Base-by-base conservation (phyloP, 64 coral and sea anemone genomes). In the Stichodactyla helianthus region DNA sequence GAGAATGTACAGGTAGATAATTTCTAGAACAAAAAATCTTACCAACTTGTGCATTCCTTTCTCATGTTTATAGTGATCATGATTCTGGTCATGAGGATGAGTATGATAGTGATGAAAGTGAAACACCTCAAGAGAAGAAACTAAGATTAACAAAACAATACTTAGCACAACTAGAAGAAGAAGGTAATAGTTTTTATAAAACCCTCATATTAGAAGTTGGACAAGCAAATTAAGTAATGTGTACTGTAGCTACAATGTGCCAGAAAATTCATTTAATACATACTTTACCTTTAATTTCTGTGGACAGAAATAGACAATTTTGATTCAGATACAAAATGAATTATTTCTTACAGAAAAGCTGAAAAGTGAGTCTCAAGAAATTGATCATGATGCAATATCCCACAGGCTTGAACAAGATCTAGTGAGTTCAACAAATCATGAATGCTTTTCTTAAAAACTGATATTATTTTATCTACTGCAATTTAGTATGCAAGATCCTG, bases 371-470 rank as follows among this genome's bases (percentile, higher is more conserved):
- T 90, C 88, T 12, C 68, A 79, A 58, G 86, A 86, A 9, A 77
- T 91, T 56, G 90, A 94, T 71, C 93, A 93, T 93, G 97, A 99
- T 95, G 97, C 90, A 55, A 92, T 99, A 87, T 93, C 90, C 84
- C 93, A 99, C 88, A 92, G 97, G 84, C 91, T 99, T 15, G 89
- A 99, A 80, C 90, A 99, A 80, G 93, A 99, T 89, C 87, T 94
- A 58, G 96, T 98, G 60, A 92, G 95, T 93, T 71, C 15, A 82
- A 16, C 10, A 51, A 54, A 54, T 55, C 70, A 23, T 16, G 70
- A 13, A 10, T 50, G 9, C 7, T 79, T n/a, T 79, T 15, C 26
- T 50, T 50, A 79, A 14, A 11, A 50, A 50, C 11, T 79, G 31
- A 50, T 79, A 28, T 79, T 50, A 54, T 79, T 7, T 26, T 58